These are phyloP conservation scores for Ophion obscuratus DNA, from an alignment of 2,888 invertebrate genomes.

Conservation along the genomic window DNA sequence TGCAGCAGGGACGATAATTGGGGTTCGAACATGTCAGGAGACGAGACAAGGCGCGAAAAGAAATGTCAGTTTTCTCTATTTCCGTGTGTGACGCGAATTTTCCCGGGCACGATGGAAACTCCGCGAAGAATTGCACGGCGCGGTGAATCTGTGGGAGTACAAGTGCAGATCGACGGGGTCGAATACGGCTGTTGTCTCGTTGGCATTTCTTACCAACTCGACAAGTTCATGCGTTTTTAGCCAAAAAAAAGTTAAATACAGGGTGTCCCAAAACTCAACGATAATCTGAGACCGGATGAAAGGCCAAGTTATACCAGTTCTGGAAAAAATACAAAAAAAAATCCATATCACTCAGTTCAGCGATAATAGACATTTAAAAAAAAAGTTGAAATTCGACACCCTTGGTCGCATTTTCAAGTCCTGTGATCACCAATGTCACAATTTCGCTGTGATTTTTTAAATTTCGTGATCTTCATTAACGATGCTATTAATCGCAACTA, in stretches of 20 bases:
- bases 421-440: too few species aligned
- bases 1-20: slow-evolving; percentile 34
- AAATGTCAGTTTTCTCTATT: slow-evolving; percentile 1
- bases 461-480: too few species aligned
- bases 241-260: background rate
- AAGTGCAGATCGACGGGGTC: background rate
- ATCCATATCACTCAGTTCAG: too few species aligned
- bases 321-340: too few species aligned
- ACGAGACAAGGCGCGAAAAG: slow-evolving; percentile 15
- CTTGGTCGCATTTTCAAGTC: too few species aligned
- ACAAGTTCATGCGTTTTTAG: background rate
- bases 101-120: background rate
- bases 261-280: too few species aligned
- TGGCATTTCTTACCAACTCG: background rate
- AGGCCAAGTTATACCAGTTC: too few species aligned
- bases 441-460: too few species aligned
- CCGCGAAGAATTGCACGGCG: background rate
- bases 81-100: background rate
- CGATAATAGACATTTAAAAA: too few species aligned
- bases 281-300: too few species aligned
- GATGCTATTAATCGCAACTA: too few species aligned
- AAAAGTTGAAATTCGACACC: too few species aligned
- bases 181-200: background rate
- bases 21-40: slow-evolving; percentile 8
- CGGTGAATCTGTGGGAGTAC: background rate